Evolutionary conservation across 2,797 vertebrate genomes (phyloP).

Genomic region (Pseudochirops cupreus): DNA sequence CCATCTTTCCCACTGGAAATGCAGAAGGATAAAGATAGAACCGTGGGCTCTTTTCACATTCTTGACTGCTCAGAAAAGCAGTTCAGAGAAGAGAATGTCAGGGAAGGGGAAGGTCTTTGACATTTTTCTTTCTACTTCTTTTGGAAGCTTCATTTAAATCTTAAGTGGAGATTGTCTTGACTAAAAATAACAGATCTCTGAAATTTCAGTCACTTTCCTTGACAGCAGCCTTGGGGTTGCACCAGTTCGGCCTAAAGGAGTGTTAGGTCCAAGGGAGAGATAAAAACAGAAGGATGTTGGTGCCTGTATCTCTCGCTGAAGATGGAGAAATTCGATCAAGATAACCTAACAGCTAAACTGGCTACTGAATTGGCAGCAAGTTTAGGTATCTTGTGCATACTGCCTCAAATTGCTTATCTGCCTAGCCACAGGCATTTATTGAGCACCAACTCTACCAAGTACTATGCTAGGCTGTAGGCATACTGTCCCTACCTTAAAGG

Average conservation of each 20-base stretch:
- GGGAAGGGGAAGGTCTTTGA: constrained; percentile 38
- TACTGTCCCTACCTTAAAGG: neutral
- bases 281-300: neutral
- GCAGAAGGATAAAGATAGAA: constrained; percentile 36
- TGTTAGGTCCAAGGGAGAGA: neutral
- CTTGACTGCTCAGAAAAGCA: constrained; percentile 47
- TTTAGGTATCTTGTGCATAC: neutral
- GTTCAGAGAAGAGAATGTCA: constrained; percentile 58
- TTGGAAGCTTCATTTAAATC: constrained; percentile 57
- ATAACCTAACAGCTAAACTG: neutral
- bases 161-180: constrained; percentile 47
- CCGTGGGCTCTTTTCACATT: constrained; percentile 38
- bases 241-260: neutral
- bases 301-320: neutral
- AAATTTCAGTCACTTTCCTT: constrained; percentile 27
- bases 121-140: constrained; percentile 23
- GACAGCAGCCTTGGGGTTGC: neutral
- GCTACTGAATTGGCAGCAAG: neutral
- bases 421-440: neutral
- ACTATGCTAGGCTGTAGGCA: neutral
- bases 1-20: constrained; percentile 41
- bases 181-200: constrained; percentile 43
- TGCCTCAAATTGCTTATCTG: neutral
- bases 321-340: neutral
- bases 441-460: neutral